Conservation (phyloP, 2,888 invertebrate genomes). For the Drosophila eohydei region DNA sequence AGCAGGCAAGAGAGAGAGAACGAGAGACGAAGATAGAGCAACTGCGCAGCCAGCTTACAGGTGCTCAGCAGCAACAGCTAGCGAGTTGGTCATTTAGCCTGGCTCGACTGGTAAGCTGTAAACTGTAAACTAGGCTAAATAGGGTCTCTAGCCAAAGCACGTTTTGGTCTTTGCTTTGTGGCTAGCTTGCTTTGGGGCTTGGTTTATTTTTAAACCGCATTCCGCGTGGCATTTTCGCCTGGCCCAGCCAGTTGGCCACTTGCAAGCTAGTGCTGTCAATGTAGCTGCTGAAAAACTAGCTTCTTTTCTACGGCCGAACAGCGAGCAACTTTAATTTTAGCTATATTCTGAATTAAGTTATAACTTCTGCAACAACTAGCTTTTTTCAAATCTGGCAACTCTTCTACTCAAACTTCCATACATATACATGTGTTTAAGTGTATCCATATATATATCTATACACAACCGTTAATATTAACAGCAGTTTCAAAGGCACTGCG, state of each 20-base stretch:
- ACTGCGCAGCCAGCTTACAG: conserved; percentile 42
- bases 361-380: not conserved
- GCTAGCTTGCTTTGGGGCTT: conserved; percentile 55
- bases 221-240: conserved; percentile 62
- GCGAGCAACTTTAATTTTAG: not conserved
- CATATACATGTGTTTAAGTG: conserved; percentile 3
- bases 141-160: conserved; percentile 80
- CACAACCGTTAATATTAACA: conserved; percentile 50
- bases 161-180: conserved; percentile 58
- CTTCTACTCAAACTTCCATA: conserved; percentile 1
- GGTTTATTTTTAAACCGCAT: conserved; percentile 81
- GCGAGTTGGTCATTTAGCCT: conserved; percentile 53
- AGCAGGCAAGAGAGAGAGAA: not conserved
- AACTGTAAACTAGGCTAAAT: conserved; percentile 81
- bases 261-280: conserved; percentile 13
- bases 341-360: not conserved
- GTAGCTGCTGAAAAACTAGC: not conserved
- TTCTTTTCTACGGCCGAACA: not conserved
- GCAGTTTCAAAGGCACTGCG: conserved; percentile 45
- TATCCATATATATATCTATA: conserved; percentile 9
- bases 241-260: conserved; percentile 39
- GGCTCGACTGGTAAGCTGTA: conserved; percentile 57
- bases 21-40: conserved; percentile 9
- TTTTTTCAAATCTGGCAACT: not conserved
- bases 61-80: conserved; percentile 41